Base-by-base conservation (phyloP, 2,113 vertebrate genomes). In the Chascanopsetta lugubris region DNA sequence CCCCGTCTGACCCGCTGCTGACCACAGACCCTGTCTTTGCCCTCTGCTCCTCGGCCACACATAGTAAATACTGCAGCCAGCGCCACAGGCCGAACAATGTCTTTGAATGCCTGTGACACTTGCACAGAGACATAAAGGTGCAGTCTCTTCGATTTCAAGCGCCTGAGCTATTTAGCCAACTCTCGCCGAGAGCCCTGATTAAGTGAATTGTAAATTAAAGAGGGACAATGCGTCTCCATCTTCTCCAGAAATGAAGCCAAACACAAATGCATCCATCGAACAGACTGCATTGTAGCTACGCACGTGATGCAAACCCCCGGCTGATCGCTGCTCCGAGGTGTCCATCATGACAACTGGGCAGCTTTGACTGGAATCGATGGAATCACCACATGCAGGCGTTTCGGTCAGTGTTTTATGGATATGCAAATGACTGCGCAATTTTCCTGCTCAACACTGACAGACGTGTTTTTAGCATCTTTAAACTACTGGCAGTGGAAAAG, bases 11-110 rank as follows among this genome's bases (percentile, higher is more conserved):
- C 67, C 75, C 59, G 29, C 13, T 34, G 43, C 78, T 17, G 32
- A 32, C 50, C 61, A 43, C 61, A 51, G 13, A 68, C 48, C 57
- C 18, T 30, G 25, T 51, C 17, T 70, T 61, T 62, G 36, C 55
- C 47, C 47, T 69, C 36, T 8, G 26, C 53, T 34, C 13, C 20
- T 24, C 27, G 26, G 29, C n/a, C 56, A 30, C 61, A 57, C 12
- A 30, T 15, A 25, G 27, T 36, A 47, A 30, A 54, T 17, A 6
- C 11, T 7, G 17, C 25, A 20, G 20, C 25, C 2, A 6, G 40
- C 61, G n/a, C n/a, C n/a, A n/a, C n/a, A 54, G 53, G 77, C 34
- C 57, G 53, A 84, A 61, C 45, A 66, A 61, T n/a, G 27, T 6
- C 68, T n/a, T n/a, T 32, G 54, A 72, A 47, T 69, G 34, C 32